Percentiles rank a stretch among this genome's conserved stretches.
Evolutionary conservation across 2,888 invertebrate species (phyloP).

Genomic region (Siphonodentalium dalli): DNA sequence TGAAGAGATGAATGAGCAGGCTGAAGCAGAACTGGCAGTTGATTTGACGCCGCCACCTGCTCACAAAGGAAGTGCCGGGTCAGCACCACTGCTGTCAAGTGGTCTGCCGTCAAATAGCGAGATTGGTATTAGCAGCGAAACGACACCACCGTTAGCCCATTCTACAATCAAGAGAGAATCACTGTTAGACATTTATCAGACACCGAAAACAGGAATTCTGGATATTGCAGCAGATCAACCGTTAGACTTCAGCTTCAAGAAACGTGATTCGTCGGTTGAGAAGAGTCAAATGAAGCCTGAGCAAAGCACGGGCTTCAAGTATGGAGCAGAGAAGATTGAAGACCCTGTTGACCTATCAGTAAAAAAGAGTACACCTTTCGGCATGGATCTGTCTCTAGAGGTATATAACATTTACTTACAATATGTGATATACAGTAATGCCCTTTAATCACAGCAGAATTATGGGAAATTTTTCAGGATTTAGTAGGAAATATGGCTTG

Average conservation of each 20-base stretch:
- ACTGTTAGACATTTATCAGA: slow-evolving; percentile 6
- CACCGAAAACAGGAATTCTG: slow-evolving; percentile 35
- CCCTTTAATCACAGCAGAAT: too few relatives aligned
- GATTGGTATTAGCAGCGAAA: too few relatives aligned
- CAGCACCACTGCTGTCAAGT: slow-evolving; percentile 12
- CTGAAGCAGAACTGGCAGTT: slow-evolving; percentile 34
- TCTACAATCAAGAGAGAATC: slow-evolving; percentile 31
- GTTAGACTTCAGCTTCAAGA: slow-evolving; percentile 55
- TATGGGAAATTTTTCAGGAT: too few relatives aligned
- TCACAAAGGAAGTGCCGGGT: slow-evolving; percentile 18
- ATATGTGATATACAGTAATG: too few relatives aligned
- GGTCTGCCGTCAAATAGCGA: too few relatives aligned
- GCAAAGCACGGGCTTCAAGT: slow-evolving; percentile 13
- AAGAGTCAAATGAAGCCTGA: background rate
- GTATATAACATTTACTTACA: too few relatives aligned
- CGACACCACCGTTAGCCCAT: slow-evolving; percentile 37
- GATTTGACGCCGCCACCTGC: slow-evolving; percentile 30
- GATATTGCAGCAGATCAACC: slow-evolving; percentile 40
- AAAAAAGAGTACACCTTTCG: slow-evolving; percentile 19
- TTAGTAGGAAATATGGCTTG: too few relatives aligned
- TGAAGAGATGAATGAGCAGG: slow-evolving; percentile 27
- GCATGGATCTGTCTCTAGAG: background rate
- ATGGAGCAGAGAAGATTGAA: slow-evolving; percentile 22
- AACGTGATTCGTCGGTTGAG: slow-evolving; percentile 2
- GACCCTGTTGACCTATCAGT: slow-evolving; percentile 53